Evolutionary conservation across 2,113 vertebrate species (phyloP), one percentile per base, ranked within the genome.

Genomic region (Capricornis sumatraensis): DNA sequence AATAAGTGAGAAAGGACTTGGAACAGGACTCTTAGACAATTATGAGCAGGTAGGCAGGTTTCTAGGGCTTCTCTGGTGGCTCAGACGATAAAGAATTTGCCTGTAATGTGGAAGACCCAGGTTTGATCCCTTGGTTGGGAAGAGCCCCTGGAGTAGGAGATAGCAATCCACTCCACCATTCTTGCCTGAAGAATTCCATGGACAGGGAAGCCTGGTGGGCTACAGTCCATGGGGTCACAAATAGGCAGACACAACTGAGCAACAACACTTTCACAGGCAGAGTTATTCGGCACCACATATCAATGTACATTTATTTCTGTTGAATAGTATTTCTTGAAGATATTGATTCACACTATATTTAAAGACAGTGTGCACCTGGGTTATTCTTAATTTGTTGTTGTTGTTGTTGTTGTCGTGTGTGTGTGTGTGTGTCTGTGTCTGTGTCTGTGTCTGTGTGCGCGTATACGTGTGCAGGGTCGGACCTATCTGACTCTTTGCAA

Each of bases 311-410:
- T 52, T 40, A 7, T 57, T 90, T 64, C 55, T 74, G 13, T 52
- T 62, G 25, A 64, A 81, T 1, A 14, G 62, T 30, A 86, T 27
- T 74, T 87, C 85, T 62, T 89, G 10, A 83, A 45, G 62, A 78
- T 36, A 7, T 76, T 62, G 40, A 40, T 76, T 85, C 43, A 71
- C 47, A 53, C 28, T 71, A 6, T 50, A 58, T 90, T 40, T 67
- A 76, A 84, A 95, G 33, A 60, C 2, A 17, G 6, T 67, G 25
- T 25, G 8, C 19, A 55, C 25, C 9, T 67, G 36, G 2, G 3
- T 79, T 89, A 60, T 88, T 57, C 27, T n/a, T 91, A 58, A 78
- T 83, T 52, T 87, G 67, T 91, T 36, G 45, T 30, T 93, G 60
- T 6, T 36, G 45, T 30, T 93, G 60, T 6, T 7, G 60, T 15